Percentiles rank a stretch among this genome's conserved stretches.
phyloP scores from a whole-genome alignment of 2,113 vertebrate genomes.

The Eudyptes chrysolophus region DNA sequence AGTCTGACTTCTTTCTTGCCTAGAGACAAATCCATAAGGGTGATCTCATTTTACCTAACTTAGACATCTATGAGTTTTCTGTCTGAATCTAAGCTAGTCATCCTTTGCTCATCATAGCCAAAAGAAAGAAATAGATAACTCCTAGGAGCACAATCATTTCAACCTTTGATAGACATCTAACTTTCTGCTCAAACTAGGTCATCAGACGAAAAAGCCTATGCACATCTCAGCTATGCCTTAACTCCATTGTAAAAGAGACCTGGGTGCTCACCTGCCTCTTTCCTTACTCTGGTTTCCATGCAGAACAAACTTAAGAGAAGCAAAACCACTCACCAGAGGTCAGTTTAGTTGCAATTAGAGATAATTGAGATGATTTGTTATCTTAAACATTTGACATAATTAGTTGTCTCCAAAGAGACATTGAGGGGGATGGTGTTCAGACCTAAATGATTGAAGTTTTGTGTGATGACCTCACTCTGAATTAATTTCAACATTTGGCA shows the following conservation, averaged over 20 bases:
- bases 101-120: background rate
- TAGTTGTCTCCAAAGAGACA: background rate
- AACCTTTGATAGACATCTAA: background rate
- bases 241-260: background rate
- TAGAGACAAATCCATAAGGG: background rate
- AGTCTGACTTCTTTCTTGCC: background rate
- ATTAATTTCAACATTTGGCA: background rate
- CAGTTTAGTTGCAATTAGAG: background rate
- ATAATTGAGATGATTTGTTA: background rate
- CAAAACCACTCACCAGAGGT: background rate
- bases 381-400: background rate
- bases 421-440: rapidly evolving
- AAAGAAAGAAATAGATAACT: background rate
- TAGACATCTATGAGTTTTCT: background rate
- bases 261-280: background rate
- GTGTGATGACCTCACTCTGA: background rate
- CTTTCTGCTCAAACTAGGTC: background rate
- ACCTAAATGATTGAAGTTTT: background rate
- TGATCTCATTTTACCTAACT: background rate
- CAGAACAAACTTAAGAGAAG: background rate
- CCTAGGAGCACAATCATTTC: background rate
- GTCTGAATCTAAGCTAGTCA: background rate
- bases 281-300: background rate
- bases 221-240: background rate
- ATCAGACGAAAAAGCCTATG: background rate